These are phyloP conservation scores for Dallia pectoralis DNA, from an alignment of 2,797 vertebrate species.

Conservation along the genomic window DNA sequence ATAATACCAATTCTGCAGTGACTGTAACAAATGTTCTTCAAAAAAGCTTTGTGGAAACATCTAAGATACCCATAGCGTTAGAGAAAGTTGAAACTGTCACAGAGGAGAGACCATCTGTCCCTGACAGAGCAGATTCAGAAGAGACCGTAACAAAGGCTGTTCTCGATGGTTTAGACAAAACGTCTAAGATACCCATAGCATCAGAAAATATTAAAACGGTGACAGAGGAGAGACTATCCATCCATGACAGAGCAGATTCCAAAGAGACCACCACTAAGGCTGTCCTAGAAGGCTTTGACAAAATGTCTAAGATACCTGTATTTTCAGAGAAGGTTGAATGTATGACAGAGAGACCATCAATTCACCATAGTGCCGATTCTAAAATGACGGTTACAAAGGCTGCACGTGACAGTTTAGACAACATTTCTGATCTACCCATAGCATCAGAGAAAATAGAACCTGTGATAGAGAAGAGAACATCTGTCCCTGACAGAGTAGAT, in stretches of 20 bases:
- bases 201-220: constrained; percentile 24
- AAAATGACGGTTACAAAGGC: no score
- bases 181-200: constrained; percentile 10
- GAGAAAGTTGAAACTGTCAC: no score
- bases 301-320: constrained; percentile 48
- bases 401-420: no score
- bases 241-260: not conserved
- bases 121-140: no score
- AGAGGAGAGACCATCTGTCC: no score
- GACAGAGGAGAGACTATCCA: constrained; percentile 9
- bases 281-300: constrained; percentile 31
- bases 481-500: no score
- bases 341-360: no score
- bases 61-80: constrained; percentile 34
- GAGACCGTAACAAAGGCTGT: no score
- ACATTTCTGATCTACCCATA: not conserved
- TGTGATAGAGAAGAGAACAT: no score
- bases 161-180: no score
- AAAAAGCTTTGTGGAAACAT: constrained; percentile 45
- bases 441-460: no score
- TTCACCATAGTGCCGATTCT: no score
- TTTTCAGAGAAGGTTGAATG: not conserved
- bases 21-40: not conserved
- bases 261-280: constrained; percentile 4
- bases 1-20: constrained; percentile 7